A percentile compares a stretch with the other conserved stretches of the same genome.
Evolutionary conservation across 2,113 vertebrate species (phyloP).

Genomic region (Erinaceus europaeus): DNA sequence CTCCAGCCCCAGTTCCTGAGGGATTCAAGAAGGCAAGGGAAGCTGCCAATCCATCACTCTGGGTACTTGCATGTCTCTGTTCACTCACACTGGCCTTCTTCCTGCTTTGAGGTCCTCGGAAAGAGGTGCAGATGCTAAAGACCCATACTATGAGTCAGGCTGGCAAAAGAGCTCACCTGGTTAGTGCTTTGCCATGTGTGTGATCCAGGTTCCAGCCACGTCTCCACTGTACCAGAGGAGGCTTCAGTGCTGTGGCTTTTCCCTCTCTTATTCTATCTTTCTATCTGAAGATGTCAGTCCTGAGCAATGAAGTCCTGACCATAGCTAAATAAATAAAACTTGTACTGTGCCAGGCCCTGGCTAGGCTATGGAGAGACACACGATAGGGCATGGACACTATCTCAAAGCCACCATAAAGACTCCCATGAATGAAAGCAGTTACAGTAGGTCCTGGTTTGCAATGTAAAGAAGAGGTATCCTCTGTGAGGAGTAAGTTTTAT

Average conservation of each 20-base stretch:
- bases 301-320: no score
- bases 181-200: no score
- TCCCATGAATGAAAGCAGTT: not conserved
- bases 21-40: not conserved
- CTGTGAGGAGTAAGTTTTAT: no score
- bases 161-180: no score
- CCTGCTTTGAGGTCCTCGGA: not conserved
- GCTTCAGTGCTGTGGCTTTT: no score
- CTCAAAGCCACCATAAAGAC: not conserved
- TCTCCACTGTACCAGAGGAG: no score
- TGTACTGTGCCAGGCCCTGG: not conserved
- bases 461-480: not conserved
- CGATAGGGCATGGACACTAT: not conserved
- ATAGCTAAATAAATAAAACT: not conserved
- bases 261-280: no score
- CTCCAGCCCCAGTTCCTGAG: not conserved
- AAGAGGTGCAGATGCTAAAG: no score
- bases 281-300: no score
- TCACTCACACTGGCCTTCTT: not conserved
- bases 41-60: not conserved
- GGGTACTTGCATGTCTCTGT: not conserved
- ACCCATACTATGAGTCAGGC: no score
- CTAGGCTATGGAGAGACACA: not conserved
- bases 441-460: not conserved
- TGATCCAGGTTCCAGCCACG: no score